A percentile compares a stretch with the other conserved stretches of the same genome.
These are phyloP conservation scores for Danio rerio DNA, from an alignment of 2,113 vertebrate species.

Conservation along the genomic window DNA sequence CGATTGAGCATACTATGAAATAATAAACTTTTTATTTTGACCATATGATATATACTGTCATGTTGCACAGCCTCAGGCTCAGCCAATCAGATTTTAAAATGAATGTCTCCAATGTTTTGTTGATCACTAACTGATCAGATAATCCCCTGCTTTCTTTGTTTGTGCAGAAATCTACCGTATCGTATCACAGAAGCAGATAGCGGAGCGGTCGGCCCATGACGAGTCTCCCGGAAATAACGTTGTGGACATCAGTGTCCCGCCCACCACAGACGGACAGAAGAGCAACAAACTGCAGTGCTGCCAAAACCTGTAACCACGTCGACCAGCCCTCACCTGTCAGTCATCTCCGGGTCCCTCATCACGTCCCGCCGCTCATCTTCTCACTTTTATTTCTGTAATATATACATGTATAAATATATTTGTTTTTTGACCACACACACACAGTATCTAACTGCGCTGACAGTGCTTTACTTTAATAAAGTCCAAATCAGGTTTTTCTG, in stretches of 20 bases:
- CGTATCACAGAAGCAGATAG: conserved; percentile 97
- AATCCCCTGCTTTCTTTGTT: not conserved
- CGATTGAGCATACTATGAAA: no score
- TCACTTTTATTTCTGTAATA: conserved; percentile 74
- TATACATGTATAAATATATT: conserved; percentile 65
- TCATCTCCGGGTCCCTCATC: conserved; percentile 66
- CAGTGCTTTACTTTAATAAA: no score
- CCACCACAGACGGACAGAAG: conserved; percentile 94
- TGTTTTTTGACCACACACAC: conserved; percentile 76
- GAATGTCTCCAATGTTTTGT: no score
- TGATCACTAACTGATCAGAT: no score
- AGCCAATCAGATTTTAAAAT: no score
- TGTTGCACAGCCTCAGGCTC: no score
- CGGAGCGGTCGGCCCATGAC: conserved; percentile 91
- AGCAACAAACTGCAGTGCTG: conserved; percentile 97
- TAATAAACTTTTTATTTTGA: no score
- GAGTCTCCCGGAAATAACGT: conserved; percentile 98
- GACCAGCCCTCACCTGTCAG: conserved; percentile 61
- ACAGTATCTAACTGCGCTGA: conserved; percentile 66
- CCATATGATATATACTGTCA: no score
- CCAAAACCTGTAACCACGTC: conserved; percentile 92
- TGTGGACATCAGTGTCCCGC: conserved; percentile 97
- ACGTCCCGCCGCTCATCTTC: conserved; percentile 68
- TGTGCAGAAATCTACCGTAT: conserved; percentile 95
- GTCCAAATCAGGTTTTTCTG: not conserved